Conservation (phyloP, 2,797 vertebrate genomes). For the Antrozous pallidus region DNA sequence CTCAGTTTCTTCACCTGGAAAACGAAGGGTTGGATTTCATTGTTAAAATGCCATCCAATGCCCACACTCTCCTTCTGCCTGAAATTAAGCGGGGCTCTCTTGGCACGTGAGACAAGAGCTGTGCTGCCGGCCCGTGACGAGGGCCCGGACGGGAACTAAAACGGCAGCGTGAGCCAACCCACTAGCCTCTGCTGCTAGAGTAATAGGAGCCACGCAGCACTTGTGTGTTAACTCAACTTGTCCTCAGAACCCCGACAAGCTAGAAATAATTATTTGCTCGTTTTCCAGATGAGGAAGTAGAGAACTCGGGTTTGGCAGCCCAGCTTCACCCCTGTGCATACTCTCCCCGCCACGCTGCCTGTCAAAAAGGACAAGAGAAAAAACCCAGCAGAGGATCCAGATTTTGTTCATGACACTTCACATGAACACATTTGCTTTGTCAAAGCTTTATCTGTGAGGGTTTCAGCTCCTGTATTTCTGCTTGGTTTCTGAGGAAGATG, state of each 20-base stretch:
- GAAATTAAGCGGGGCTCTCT: neutral
- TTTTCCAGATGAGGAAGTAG: neutral
- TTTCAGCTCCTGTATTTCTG: neutral
- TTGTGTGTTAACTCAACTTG: neutral
- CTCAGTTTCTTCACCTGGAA: neutral
- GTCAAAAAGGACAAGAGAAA: neutral
- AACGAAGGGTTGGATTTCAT: neutral
- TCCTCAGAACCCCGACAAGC: neutral
- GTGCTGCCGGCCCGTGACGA: neutral
- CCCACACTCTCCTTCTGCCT: neutral
- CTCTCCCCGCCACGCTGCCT: neutral
- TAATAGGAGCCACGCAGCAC: neutral
- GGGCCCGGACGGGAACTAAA: neutral
- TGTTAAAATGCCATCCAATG: neutral
- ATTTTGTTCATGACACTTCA: neutral
- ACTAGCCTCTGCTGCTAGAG: neutral
- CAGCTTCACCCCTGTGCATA: neutral
- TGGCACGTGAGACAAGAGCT: neutral
- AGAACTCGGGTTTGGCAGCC: neutral
- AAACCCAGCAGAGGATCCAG: rapidly evolving
- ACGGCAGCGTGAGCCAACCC: neutral
- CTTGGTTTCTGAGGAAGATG: neutral
- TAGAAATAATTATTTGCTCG: neutral
- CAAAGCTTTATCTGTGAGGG: neutral
- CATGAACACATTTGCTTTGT: neutral